Conservation (phyloP, 2,797 vertebrate genomes). For the Eleutherodactylus coqui region DNA sequence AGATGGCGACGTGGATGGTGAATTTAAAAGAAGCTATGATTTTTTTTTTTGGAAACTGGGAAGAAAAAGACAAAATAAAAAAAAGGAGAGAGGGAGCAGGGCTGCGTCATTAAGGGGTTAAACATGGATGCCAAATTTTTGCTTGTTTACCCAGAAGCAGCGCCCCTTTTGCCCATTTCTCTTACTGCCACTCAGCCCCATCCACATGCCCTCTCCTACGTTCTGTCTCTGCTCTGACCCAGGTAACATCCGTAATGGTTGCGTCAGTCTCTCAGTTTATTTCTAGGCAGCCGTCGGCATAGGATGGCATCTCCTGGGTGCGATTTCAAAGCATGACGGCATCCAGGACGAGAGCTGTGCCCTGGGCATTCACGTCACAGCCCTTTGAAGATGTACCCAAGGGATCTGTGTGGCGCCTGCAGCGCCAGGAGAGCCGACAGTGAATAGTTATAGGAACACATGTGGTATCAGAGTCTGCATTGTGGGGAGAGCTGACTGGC, state of each 20-base stretch:
- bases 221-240: background rate
- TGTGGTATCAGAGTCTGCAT: background rate
- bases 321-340: slow-evolving; percentile 28
- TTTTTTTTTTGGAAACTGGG: no score
- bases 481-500: no score
- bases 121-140: no score
- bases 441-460: background rate
- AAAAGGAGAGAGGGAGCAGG: no score
- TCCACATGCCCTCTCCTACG: background rate
- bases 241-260: background rate
- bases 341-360: background rate
- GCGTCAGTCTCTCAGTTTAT: background rate
- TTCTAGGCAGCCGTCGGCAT: background rate
- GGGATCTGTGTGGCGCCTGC: background rate
- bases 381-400: slow-evolving; percentile 33
- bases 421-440: background rate
- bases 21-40: no score
- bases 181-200: background rate
- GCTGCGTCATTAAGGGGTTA: no score
- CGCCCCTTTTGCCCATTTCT: background rate
- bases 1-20: no score
- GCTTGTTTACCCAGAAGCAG: background rate
- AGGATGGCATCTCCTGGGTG: background rate
- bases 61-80: no score
- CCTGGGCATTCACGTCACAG: background rate